phyloP scores from a whole-genome alignment of 2,888 invertebrate genomes.

The Cloeon dipterum region DNA sequence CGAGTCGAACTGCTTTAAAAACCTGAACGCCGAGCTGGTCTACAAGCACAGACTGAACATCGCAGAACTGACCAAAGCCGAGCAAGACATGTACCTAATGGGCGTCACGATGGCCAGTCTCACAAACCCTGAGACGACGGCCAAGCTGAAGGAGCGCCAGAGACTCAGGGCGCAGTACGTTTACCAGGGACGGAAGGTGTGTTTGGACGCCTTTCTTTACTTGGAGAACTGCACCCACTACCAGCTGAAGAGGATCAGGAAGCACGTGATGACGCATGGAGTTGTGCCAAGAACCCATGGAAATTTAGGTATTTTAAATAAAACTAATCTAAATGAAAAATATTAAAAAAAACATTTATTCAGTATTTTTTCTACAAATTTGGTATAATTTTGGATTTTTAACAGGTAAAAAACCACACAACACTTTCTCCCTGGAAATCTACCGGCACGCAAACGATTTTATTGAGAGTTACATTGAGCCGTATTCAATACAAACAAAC shows the following conservation, averaged over 20 bases:
- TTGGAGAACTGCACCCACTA: conserved; percentile 60
- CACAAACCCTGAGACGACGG: conserved; percentile 44
- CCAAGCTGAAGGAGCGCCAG: conserved; percentile 45
- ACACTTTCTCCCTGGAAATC: conserved; percentile 53
- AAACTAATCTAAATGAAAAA: no score
- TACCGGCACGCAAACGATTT: conserved; percentile 58
- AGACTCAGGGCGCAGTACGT: conserved; percentile 51
- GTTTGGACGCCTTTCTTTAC: conserved; percentile 54
- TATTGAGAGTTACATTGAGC: conserved; percentile 44
- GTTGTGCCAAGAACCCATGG: conserved; percentile 57
- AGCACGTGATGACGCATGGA: conserved; percentile 56
- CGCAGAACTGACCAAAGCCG: conserved; percentile 55
- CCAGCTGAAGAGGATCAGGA: conserved; percentile 50
- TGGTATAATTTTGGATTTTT: no score
- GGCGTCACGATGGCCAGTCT: conserved; percentile 64
- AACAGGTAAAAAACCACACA: conserved; percentile 62
- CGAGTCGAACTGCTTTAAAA: conserved; percentile 48
- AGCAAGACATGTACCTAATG: conserved; percentile 68
- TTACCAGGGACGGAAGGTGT: conserved; percentile 52
- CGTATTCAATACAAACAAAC: conserved; percentile 23
- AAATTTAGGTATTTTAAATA: conserved; percentile 51
- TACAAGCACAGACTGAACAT: conserved; percentile 54
- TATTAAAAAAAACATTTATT: no score
- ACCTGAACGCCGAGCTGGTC: conserved; percentile 49
- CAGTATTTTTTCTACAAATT: no score